These are phyloP conservation scores for Pygmarrhopalites habei DNA, from an alignment of 1,140 invertebrate species.

Conservation along the genomic window DNA sequence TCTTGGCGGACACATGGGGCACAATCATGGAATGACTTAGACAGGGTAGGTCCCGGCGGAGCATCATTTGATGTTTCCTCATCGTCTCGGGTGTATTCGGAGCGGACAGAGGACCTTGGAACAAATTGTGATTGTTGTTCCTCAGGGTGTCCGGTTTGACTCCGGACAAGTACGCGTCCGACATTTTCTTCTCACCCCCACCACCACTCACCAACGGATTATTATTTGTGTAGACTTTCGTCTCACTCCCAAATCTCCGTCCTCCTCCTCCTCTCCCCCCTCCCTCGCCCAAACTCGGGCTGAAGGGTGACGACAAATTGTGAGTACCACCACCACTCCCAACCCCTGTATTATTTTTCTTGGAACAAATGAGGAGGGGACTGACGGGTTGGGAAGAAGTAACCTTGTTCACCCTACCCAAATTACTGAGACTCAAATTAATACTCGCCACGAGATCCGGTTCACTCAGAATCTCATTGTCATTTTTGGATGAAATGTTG, in stretches of 20 bases:
- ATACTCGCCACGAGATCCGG: constrained; percentile 32
- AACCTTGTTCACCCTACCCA: too few species aligned
- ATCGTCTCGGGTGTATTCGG: constrained; percentile 38
- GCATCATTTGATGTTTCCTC: constrained; percentile 30
- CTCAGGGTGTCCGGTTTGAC: constrained; percentile 40
- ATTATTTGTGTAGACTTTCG: too few species aligned
- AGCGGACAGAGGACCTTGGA: constrained; percentile 31
- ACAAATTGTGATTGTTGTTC: constrained; percentile 31
- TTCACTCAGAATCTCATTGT: constrained; percentile 31
- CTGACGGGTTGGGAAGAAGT: too few species aligned
- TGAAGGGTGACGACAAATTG: not conserved
- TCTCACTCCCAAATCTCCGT: too few species aligned
- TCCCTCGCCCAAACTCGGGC: not conserved
- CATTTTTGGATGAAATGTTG: constrained; percentile 7
- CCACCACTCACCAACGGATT: too few species aligned
- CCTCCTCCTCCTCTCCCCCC: not conserved
- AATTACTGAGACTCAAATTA: constrained; percentile 12
- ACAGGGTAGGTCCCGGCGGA: constrained; percentile 14
- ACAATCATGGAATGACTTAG: constrained; percentile 11
- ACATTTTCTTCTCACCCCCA: constrained; percentile 32
- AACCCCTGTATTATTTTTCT: not conserved
- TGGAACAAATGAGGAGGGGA: too few species aligned
- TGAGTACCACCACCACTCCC: not conserved
- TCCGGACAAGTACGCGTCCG: constrained; percentile 42
- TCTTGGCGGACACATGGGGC: constrained; percentile 23